Percentiles rank a stretch among this genome's conserved stretches.
Evolutionary conservation across 1,140 invertebrate species (phyloP).

Genomic region (Drosophila lowei): DNA sequence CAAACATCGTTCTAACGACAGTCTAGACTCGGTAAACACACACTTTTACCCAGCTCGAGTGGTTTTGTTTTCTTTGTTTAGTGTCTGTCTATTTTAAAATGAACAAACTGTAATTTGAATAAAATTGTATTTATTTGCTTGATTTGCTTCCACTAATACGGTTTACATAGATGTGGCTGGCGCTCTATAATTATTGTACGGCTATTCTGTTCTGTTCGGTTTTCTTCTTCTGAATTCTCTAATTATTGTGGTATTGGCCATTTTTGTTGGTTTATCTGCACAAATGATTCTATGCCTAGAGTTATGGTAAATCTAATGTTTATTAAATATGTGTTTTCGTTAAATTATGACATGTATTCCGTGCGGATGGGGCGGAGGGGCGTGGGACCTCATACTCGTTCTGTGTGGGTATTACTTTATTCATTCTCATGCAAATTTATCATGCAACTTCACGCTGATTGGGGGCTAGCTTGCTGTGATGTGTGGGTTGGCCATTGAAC

Average conservation of each 20-base stretch:
- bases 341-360: conserved; percentile 67
- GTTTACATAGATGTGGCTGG: conserved; percentile 49
- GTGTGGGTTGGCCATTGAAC: conserved; percentile 34
- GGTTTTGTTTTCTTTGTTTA: conserved; percentile 12
- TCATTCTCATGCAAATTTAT: conserved; percentile 25
- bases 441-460: conserved; percentile 32
- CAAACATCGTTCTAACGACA: conserved; percentile 65
- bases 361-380: conserved; percentile 25
- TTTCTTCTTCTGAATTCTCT: conserved; percentile 10
- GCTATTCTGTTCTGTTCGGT: conserved; percentile 12
- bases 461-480: conserved; percentile 18
- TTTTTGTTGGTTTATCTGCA: conserved; percentile 47
- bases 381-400: neutral
- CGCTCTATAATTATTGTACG: conserved; percentile 52
- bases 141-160: conserved; percentile 57
- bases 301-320: conserved; percentile 55
- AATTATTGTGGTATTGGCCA: conserved; percentile 68
- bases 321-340: conserved; percentile 56
- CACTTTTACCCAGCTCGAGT: conserved; percentile 33
- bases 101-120: conserved; percentile 63
- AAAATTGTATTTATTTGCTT: conserved; percentile 56
- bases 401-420: neutral
- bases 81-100: conserved; percentile 9
- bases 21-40: conserved; percentile 52
- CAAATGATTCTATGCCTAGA: conserved; percentile 44